These are phyloP conservation scores for Nemoura dubitans DNA, from an alignment of 2,888 invertebrate genomes.

Conservation along the genomic window DNA sequence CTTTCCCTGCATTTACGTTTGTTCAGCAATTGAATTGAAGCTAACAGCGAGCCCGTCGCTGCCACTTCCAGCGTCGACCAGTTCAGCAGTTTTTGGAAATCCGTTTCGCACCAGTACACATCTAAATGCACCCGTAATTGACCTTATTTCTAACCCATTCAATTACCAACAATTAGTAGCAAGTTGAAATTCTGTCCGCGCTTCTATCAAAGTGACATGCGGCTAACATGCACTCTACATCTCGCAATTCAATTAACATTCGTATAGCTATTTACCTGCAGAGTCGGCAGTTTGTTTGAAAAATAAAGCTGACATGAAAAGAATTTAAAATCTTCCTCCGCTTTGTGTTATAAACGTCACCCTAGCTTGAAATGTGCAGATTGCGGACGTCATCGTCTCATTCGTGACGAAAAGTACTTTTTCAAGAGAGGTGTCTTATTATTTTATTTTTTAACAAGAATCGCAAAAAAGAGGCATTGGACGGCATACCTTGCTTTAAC, in stretches of 20 bases:
- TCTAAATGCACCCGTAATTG: not conserved
- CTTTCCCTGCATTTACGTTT: not conserved
- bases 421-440: not conserved
- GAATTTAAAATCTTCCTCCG: not conserved
- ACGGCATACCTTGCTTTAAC: not conserved
- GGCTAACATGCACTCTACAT: not conserved
- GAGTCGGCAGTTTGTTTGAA: not conserved
- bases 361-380: not conserved
- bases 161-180: not conserved
- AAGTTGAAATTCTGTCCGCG: not conserved
- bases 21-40: not conserved
- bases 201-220: not conserved
- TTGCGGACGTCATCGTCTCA: not conserved
- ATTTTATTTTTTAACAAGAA: not conserved
- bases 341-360: not conserved
- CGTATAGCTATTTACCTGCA: not conserved
- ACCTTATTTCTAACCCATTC: not conserved
- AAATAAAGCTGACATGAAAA: not conserved
- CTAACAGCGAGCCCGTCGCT: not conserved
- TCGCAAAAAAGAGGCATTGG: not conserved
- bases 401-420: not conserved
- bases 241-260: not conserved
- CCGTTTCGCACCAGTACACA: not conserved
- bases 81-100: not conserved
- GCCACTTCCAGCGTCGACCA: not conserved